These are phyloP conservation scores for Hirtodrosophila alboralis DNA, from an alignment of 2,888 invertebrate species.

Conservation along the genomic window DNA sequence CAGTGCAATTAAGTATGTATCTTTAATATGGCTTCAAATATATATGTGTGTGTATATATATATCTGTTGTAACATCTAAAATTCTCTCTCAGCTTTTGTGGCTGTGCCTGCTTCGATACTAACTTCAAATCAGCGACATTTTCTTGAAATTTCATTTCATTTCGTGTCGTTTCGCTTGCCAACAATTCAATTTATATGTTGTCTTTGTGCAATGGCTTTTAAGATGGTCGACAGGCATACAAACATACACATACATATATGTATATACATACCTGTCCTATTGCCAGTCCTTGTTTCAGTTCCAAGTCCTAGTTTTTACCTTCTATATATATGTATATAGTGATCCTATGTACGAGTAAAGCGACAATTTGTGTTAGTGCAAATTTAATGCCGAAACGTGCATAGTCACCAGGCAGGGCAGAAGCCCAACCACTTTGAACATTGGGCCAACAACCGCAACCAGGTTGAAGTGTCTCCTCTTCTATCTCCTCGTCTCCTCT, in stretches of 20 bases:
- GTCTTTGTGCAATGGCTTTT: slow-evolving; percentile 74
- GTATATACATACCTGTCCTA: too few species aligned
- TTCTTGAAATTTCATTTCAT: slow-evolving; percentile 69
- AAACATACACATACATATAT: slow-evolving; percentile 4
- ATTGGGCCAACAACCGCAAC: slow-evolving; percentile 60
- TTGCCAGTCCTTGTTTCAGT: too few species aligned
- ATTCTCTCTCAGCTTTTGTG: slow-evolving; percentile 9
- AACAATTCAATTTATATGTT: slow-evolving; percentile 77
- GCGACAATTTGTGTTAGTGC: slow-evolving; percentile 80
- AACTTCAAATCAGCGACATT: slow-evolving; percentile 60
- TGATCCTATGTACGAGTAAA: slow-evolving; percentile 53
- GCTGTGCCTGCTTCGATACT: slow-evolving; percentile 19
- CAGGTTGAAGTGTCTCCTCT: slow-evolving; percentile 50
- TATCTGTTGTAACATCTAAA: slow-evolving; percentile 7
- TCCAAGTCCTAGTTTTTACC: slow-evolving; percentile 29
- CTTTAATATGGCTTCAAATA: background rate
- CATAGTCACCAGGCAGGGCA: slow-evolving; percentile 45
- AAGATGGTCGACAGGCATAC: slow-evolving; percentile 36
- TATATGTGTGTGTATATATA: background rate
- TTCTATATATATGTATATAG: too few species aligned
- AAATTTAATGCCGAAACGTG: slow-evolving; percentile 78
- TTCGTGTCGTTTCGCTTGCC: slow-evolving; percentile 70
- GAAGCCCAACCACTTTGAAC: slow-evolving; percentile 46
- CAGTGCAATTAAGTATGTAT: slow-evolving; percentile 29
- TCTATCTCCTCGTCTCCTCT: slow-evolving; percentile 1